A percentile compares a stretch with the other conserved stretches of the same genome.
phyloP scores from a whole-genome alignment of 2,888 invertebrate species.

The Rhynchonema sp. region DNA sequence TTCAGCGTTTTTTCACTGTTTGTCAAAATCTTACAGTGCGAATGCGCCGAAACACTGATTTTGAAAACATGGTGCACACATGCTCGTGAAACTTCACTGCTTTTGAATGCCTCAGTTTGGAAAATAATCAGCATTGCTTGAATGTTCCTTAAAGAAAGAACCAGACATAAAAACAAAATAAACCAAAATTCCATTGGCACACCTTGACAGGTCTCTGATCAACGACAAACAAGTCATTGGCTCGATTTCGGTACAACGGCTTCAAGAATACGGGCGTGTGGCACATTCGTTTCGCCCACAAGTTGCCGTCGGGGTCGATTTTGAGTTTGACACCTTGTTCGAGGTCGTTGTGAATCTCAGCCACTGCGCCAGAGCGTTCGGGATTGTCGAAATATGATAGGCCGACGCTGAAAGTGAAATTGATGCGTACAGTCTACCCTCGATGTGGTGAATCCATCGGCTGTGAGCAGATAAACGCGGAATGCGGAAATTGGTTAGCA shows the following conservation, averaged over 20 bases:
- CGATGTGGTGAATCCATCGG: too few relatives aligned
- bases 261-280: conserved; percentile 9
- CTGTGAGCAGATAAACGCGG: too few relatives aligned
- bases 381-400: conserved; percentile 5
- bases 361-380: background rate
- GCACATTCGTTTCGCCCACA: conserved; percentile 12
- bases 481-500: too few relatives aligned
- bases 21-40: too few relatives aligned
- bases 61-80: too few relatives aligned
- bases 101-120: too few relatives aligned
- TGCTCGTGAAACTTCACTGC: too few relatives aligned
- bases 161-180: background rate
- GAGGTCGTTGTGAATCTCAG: background rate
- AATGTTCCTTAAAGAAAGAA: background rate
- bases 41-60: too few relatives aligned
- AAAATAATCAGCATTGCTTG: too few relatives aligned
- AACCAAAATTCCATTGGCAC: background rate
- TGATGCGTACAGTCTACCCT: background rate
- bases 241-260: conserved; percentile 8
- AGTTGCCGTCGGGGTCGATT: conserved; percentile 12
- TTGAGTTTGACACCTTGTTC: conserved; percentile 9
- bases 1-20: too few relatives aligned
- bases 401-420: conserved; percentile 7
- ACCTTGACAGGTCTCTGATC: conserved; percentile 9
- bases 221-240: conserved; percentile 6